Evolutionary conservation across 30 jellyfish, hydroid and myxozoan genomes (phyloP).

Genomic region (Mastigias papua): DNA sequence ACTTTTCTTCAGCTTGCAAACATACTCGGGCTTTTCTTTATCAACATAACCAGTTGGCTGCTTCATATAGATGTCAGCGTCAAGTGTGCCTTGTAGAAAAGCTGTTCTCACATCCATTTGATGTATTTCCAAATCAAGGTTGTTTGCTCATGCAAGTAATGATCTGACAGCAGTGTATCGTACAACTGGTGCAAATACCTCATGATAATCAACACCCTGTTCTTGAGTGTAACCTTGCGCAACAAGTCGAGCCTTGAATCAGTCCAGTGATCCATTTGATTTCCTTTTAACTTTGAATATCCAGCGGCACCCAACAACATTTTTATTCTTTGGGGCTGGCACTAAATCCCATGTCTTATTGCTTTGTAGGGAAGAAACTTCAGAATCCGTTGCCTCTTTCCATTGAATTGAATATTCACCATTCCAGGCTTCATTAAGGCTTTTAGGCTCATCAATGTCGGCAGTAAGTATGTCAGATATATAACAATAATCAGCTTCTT

Average conservation of each 20-base stretch:
- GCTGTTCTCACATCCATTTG: slow-evolving; percentile 74
- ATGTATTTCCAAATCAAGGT: slow-evolving; percentile 46
- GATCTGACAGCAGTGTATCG: slow-evolving; percentile 58
- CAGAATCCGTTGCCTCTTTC: not conserved
- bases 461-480: not conserved
- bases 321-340: slow-evolving; percentile 1
- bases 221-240: slow-evolving; percentile 50
- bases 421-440: not conserved
- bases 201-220: slow-evolving; percentile 17
- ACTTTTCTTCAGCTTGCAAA: slow-evolving; percentile 61
- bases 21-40: slow-evolving; percentile 54
- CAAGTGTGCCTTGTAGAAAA: slow-evolving; percentile 59
- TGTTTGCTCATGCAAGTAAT: slow-evolving; percentile 42
- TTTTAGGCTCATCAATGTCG: slow-evolving; percentile 7
- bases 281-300: slow-evolving; percentile 41
- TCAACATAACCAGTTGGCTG: slow-evolving; percentile 71
- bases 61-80: slow-evolving; percentile 50
- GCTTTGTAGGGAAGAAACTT: not conserved
- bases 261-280: slow-evolving; percentile 36
- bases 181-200: slow-evolving; percentile 53
- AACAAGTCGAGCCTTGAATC: slow-evolving; percentile 37
- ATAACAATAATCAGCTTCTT: not conserved
- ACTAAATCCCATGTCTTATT: slow-evolving; percentile 1
- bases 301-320: slow-evolving; percentile 45
- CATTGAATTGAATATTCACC: not conserved